These are phyloP conservation scores for Solenopsis invicta DNA, from an alignment of 1,140 invertebrate species.

Conservation along the genomic window DNA sequence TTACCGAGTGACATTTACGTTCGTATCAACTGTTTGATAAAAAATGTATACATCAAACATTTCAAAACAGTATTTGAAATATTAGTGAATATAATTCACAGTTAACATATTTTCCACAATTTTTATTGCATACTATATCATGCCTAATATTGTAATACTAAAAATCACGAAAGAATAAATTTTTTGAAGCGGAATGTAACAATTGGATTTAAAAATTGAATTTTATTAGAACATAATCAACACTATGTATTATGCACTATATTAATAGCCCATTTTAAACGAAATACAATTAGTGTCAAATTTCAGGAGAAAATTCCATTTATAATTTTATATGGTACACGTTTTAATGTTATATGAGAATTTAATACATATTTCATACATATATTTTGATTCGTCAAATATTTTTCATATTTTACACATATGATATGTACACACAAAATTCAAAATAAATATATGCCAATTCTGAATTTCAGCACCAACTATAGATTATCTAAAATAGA, in stretches of 20 bases:
- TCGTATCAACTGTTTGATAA: background rate
- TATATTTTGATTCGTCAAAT: background rate
- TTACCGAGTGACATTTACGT: background rate
- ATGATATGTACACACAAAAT: background rate
- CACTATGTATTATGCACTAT: too few species aligned
- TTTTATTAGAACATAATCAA: background rate
- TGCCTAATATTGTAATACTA: background rate
- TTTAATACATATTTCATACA: too few species aligned
- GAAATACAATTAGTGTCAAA: background rate
- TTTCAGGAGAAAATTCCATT: background rate
- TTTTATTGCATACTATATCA: background rate
- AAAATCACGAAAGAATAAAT: background rate
- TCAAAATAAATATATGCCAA: background rate
- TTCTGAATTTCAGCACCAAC: background rate
- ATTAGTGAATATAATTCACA: background rate
- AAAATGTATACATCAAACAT: background rate
- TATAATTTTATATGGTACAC: background rate
- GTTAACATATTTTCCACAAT: background rate
- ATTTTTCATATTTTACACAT: background rate
- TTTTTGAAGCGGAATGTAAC: background rate
- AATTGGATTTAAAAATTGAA: background rate
- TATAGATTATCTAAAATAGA: background rate
- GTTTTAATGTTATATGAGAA: background rate
- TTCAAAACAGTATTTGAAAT: background rate
- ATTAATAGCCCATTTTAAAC: background rate